Percentiles rank a stretch among this genome's conserved stretches.
Conservation (phyloP, 2,113 vertebrate species). For the Syngnathus floridae region DNA sequence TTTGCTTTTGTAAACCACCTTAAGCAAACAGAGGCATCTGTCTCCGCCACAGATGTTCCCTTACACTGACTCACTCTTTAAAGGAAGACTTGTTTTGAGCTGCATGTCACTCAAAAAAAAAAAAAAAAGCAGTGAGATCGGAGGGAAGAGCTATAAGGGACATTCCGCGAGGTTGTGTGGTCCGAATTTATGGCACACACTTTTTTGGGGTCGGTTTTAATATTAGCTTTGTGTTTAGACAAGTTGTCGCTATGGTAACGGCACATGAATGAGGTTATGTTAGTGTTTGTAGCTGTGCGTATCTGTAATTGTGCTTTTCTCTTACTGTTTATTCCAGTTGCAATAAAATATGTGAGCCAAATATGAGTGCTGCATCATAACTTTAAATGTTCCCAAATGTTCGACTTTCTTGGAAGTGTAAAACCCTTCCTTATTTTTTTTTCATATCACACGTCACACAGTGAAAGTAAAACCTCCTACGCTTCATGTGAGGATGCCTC, state of each 20-base stretch:
- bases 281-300: no score
- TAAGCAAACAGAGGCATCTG: slow-evolving; percentile 38
- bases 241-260: neutral
- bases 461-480: slow-evolving; percentile 9
- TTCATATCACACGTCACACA: slow-evolving; percentile 7
- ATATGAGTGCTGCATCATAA: slow-evolving; percentile 10
- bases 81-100: slow-evolving; percentile 34
- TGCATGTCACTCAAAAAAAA: slow-evolving; percentile 22
- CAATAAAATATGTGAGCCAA: neutral
- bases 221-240: neutral
- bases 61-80: slow-evolving; percentile 15
- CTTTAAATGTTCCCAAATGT: slow-evolving; percentile 31
- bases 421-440: slow-evolving; percentile 23
- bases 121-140: slow-evolving; percentile 16
- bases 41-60: slow-evolving; percentile 42
- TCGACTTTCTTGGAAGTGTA: slow-evolving; percentile 12
- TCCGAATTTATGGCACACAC: neutral
- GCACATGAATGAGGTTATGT: neutral
- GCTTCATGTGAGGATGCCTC: slow-evolving; percentile 40
- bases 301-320: slow-evolving; percentile 6
- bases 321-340: slow-evolving; percentile 24
- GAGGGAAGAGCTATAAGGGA: slow-evolving; percentile 16
- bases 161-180: slow-evolving; percentile 30
- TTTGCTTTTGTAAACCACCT: slow-evolving; percentile 22
- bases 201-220: neutral